phyloP scores from a whole-genome alignment of 2,797 vertebrate species.

The Myotis vivesi region DNA sequence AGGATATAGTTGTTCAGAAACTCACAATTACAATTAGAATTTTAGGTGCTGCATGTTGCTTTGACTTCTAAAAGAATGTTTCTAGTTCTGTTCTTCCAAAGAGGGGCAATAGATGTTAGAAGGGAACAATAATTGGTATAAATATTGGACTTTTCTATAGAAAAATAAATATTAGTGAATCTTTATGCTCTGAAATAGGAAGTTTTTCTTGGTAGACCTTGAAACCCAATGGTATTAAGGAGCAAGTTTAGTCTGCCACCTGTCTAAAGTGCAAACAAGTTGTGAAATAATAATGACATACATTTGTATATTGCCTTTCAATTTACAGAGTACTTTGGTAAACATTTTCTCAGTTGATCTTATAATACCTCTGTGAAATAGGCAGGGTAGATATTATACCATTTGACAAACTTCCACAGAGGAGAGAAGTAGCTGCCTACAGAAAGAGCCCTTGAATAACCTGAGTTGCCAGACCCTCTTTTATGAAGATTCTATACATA shows the following conservation, averaged over 20 bases:
- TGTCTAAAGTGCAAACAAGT: not conserved
- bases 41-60: constrained; percentile 1
- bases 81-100: constrained; percentile 23
- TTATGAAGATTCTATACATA: not conserved
- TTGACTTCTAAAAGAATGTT: constrained; percentile 41
- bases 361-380: not conserved
- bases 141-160: not conserved
- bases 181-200: not conserved
- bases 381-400: not conserved
- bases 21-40: not conserved
- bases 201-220: constrained; percentile 32
- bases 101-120: not conserved
- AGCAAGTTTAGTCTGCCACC: not conserved
- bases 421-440: not conserved
- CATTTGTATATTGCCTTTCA: not conserved
- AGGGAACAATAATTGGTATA: constrained; percentile 1
- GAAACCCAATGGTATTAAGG: not conserved
- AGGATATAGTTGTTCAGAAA: not conserved
- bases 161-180: not conserved
- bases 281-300: constrained; percentile 23
- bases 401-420: not conserved
- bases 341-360: constrained; percentile 16
- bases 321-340: not conserved
- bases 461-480: not conserved
- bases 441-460: not conserved